Percentiles rank a stretch among this genome's conserved stretches.
Evolutionary conservation across 2,888 invertebrate species (phyloP).

Genomic region (Drosophila anomalata): DNA sequence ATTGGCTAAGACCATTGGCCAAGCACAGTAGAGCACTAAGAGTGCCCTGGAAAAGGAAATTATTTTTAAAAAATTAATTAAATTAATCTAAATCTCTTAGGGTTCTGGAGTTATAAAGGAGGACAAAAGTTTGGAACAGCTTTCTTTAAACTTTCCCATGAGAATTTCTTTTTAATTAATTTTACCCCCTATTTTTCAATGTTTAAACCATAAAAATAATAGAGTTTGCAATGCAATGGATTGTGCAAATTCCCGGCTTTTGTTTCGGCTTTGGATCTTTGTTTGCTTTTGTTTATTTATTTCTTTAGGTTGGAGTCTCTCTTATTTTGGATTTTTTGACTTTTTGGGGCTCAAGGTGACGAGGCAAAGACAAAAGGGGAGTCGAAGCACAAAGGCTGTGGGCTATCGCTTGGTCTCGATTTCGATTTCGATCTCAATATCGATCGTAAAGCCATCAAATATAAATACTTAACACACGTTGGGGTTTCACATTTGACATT

Average conservation of each 20-base stretch:
- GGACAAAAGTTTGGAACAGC: too few species aligned
- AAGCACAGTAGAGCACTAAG: conserved; percentile 62
- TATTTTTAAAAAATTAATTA: too few species aligned
- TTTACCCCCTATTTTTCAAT: not conserved
- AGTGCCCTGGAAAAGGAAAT: conserved; percentile 49
- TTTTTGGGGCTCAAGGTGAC: conserved; percentile 59
- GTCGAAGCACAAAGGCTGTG: conserved; percentile 44
- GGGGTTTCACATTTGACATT: conserved; percentile 51
- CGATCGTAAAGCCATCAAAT: conserved; percentile 44
- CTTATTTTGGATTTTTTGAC: conserved; percentile 34
- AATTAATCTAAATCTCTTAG: too few species aligned
- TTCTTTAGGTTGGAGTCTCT: conserved; percentile 8
- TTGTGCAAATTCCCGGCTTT: conserved; percentile 19
- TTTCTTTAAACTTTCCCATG: not conserved
- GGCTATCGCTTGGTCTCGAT: conserved; percentile 15
- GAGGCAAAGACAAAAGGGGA: conserved; percentile 50
- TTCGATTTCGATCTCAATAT: conserved; percentile 37
- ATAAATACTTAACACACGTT: conserved; percentile 9
- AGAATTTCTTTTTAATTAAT: not conserved
- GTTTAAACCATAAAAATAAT: not conserved
- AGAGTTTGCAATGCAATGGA: conserved; percentile 10
- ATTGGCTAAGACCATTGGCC: conserved; percentile 45
- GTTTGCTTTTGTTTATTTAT: conserved; percentile 8
- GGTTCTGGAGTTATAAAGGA: too few species aligned
- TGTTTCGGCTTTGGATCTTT: conserved; percentile 36